Conservation (phyloP, 2,888 invertebrate genomes). For the Phengaris arion region DNA sequence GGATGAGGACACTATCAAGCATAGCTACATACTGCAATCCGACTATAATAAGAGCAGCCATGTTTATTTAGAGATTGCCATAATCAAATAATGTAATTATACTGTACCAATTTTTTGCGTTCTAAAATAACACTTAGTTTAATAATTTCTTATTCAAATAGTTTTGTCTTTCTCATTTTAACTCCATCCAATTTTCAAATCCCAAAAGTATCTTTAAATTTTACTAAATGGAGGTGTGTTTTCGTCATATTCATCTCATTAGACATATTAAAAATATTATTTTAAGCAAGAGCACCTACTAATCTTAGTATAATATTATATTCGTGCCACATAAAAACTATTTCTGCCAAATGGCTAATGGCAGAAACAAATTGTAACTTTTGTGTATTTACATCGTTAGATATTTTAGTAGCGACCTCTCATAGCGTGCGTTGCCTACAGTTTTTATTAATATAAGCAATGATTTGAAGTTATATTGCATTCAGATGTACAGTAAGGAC, state of each 20-base stretch:
- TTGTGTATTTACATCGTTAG: neutral
- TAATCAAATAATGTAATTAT: neutral
- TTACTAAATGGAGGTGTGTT: neutral
- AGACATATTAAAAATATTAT: neutral
- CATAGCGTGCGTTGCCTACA: too few species aligned
- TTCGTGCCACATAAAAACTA: neutral
- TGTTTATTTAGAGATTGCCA: neutral
- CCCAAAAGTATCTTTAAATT: neutral
- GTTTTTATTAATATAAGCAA: too few species aligned
- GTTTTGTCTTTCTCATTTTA: neutral
- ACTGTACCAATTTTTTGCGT: too few species aligned
- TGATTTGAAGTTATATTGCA: too few species aligned
- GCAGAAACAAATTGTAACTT: neutral
- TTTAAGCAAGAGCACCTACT: conserved; percentile 18
- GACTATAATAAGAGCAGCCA: neutral
- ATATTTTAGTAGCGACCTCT: too few species aligned
- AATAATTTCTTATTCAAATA: too few species aligned
- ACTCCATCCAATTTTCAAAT: neutral
- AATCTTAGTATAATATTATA: neutral
- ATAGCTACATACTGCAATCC: neutral
- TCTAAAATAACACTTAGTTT: too few species aligned
- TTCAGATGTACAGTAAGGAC: too few species aligned
- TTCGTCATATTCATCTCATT: neutral
- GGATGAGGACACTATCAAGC: neutral
- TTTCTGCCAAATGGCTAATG: neutral